Conservation (phyloP, 1,140 invertebrate genomes). For the Brachionus plicatilis region DNA sequence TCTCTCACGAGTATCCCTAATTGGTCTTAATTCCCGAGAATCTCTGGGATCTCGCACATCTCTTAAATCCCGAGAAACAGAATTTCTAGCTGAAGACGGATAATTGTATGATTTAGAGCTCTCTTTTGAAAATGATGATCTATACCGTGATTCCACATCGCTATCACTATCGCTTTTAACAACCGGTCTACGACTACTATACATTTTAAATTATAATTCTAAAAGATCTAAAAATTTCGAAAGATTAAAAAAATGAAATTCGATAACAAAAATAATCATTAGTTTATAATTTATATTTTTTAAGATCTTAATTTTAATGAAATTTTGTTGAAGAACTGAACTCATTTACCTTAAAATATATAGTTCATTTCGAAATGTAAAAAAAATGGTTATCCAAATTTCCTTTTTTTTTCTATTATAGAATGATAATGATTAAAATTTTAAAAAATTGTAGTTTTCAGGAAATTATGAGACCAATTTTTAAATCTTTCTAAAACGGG, state of each 20-base stretch:
- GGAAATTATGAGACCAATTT: too few species aligned
- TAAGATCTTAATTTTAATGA: too few species aligned
- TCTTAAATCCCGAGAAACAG: neutral
- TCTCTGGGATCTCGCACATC: neutral
- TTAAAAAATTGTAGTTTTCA: too few species aligned
- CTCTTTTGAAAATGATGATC: conserved; percentile 5
- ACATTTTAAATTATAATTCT: neutral
- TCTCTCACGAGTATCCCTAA: neutral
- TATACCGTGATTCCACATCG: conserved; percentile 20
- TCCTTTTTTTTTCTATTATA: too few species aligned
- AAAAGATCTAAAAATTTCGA: neutral
- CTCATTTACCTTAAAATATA: too few species aligned
- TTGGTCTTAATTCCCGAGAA: neutral
- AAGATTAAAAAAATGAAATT: neutral
- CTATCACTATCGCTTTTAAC: conserved; percentile 33
- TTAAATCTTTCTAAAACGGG: neutral
- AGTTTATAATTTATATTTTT: too few species aligned
- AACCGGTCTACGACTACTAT: conserved; percentile 1
- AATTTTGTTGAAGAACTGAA: too few species aligned
- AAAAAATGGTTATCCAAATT: too few species aligned
- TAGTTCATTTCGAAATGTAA: too few species aligned
- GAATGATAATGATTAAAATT: too few species aligned
- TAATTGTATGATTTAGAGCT: neutral
- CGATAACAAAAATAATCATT: too few species aligned
- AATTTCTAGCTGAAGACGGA: conserved; percentile 9